Percentiles rank a stretch among this genome's conserved stretches.
phyloP scores from a whole-genome alignment of 2,888 invertebrate genomes.

The Lamproptera curius region DNA sequence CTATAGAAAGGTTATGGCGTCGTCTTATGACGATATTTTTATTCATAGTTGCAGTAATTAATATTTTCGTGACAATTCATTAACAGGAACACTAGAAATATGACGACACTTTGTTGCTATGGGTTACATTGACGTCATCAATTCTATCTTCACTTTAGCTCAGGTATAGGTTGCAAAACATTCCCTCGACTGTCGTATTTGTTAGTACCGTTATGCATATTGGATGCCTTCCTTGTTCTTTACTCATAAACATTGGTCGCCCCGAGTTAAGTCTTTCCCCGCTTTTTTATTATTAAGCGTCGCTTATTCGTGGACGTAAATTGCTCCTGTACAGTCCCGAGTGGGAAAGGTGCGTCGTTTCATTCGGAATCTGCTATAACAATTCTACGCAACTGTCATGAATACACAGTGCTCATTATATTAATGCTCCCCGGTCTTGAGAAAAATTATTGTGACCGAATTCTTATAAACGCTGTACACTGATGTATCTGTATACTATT shows the following conservation, averaged over 20 bases:
- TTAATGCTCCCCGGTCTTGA: conserved; percentile 8
- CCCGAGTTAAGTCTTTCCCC: conserved; percentile 51
- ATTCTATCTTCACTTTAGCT: no score
- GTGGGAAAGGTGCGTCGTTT: conserved; percentile 32
- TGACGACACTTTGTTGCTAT: no score
- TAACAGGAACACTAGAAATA: no score
- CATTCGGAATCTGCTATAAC: conserved; percentile 23
- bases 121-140: no score
- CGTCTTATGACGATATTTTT: no score
- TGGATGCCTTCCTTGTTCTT: conserved; percentile 62
- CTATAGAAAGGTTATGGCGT: no score
- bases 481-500: no score
- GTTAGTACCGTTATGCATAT: conserved; percentile 73
- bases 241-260: conserved; percentile 63
- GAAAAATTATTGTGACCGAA: conserved; percentile 1
- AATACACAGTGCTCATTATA: conserved; percentile 22
- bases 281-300: conserved; percentile 64
- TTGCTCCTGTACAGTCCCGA: conserved; percentile 43
- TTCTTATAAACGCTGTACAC: no score
- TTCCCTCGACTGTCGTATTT: conserved; percentile 60
- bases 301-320: conserved; percentile 59
- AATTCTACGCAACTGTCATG: conserved; percentile 22
- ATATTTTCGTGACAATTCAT: no score
- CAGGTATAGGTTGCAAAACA: conserved; percentile 54
- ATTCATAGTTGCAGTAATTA: no score